These are phyloP conservation scores for Crocodylus rhombifer DNA, from an alignment of 2,797 vertebrate species.

Conservation along the genomic window DNA sequence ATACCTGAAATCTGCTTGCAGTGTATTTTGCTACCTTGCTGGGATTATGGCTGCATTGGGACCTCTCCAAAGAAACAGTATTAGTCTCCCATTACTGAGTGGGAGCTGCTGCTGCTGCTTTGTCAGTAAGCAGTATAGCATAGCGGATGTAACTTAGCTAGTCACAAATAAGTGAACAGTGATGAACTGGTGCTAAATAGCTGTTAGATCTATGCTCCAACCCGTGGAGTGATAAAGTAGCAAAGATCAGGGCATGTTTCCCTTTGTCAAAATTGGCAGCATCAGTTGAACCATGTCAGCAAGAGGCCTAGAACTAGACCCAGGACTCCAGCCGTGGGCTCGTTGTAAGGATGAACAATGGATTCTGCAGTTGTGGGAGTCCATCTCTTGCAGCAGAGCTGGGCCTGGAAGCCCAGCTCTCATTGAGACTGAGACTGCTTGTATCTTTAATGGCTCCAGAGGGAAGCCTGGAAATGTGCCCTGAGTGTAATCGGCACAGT, in stretches of 20 bases:
- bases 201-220: neutral
- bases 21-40: neutral
- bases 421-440: neutral
- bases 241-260: neutral
- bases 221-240: neutral
- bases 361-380: too few relatives aligned
- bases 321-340: too few relatives aligned
- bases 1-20: neutral
- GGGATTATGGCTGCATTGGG: neutral
- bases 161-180: neutral
- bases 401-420: neutral
- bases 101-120: neutral
- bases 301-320: neutral
- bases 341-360: neutral
- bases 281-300: neutral
- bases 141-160: too few relatives aligned
- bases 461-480: neutral
- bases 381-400: neutral
- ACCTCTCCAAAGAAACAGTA: neutral
- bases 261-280: too few relatives aligned
- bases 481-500: neutral
- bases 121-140: neutral
- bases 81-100: neutral
- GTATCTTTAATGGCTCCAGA: neutral
- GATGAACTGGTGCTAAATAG: neutral